A percentile compares a stretch with the other conserved stretches of the same genome.
phyloP scores from a whole-genome alignment of 2,888 invertebrate species.

The Limnephilus marmoratus region DNA sequence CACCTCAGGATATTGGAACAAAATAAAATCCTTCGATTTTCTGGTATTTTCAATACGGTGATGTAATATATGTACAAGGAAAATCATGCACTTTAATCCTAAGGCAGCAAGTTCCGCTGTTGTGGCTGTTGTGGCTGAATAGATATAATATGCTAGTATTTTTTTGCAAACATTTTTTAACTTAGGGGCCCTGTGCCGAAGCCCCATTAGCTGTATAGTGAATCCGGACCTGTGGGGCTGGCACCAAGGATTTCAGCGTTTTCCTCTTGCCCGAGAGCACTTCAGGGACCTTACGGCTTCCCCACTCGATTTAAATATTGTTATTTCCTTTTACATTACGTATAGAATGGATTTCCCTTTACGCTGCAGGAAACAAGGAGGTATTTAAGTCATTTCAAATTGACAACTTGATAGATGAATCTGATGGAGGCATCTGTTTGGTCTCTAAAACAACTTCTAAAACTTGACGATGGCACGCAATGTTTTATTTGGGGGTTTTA shows the following conservation, averaged over 20 bases:
- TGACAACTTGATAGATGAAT: neutral
- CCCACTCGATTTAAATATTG: neutral
- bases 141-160: neutral
- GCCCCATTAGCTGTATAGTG: too few relatives aligned
- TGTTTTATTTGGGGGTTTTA: too few relatives aligned
- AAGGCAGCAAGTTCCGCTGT: neutral
- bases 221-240: neutral
- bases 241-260: neutral
- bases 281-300: neutral
- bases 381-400: neutral
- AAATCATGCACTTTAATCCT: neutral
- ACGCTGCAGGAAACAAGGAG: neutral
- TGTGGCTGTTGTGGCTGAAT: neutral
- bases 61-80: too few relatives aligned
- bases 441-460: neutral
- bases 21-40: neutral
- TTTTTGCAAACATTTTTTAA: neutral
- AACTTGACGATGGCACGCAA: neutral
- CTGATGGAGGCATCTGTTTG: neutral
- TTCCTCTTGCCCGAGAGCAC: neutral
- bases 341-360: neutral
- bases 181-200: neutral
- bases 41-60: neutral
- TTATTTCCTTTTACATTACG: neutral
- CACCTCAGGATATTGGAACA: neutral